Evolutionary conservation across 2,888 invertebrate species (phyloP).

Genomic region (Latheticus oryzae): DNA sequence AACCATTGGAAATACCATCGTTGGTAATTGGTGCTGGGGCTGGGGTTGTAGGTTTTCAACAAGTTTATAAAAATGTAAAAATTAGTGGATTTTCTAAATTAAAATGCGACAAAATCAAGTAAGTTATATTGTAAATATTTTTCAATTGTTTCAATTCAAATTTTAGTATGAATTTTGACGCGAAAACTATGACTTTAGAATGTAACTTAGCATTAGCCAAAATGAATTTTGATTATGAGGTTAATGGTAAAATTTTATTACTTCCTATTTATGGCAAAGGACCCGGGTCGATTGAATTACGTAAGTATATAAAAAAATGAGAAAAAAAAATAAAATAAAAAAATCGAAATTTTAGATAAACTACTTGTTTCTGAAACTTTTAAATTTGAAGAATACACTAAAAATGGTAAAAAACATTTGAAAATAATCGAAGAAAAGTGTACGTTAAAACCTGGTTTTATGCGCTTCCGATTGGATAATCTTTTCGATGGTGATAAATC

Average conservation of each 20-base stretch:
- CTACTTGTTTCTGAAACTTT: background rate
- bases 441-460: background rate
- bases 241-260: slow-evolving; percentile 7
- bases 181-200: background rate
- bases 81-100: background rate
- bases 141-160: no score
- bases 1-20: slow-evolving; percentile 7
- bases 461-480: slow-evolving; percentile 71
- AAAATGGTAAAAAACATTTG: slow-evolving; percentile 2
- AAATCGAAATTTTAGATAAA: background rate
- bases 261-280: slow-evolving; percentile 7
- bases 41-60: slow-evolving; percentile 11
- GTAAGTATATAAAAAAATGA: no score
- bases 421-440: background rate
- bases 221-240: slow-evolving; percentile 3
- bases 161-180: slow-evolving; percentile 5
- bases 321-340: no score
- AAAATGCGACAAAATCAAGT: slow-evolving; percentile 1
- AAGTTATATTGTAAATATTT: no score
- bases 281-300: background rate
- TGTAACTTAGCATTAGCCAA: background rate
- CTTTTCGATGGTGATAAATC: slow-evolving; percentile 63
- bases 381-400: slow-evolving; percentile 5
- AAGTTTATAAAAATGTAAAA: slow-evolving; percentile 9
- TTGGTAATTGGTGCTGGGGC: slow-evolving; percentile 7